Base-by-base conservation (phyloP, 2,797 vertebrate genomes). In the Smutsia temminckii region DNA sequence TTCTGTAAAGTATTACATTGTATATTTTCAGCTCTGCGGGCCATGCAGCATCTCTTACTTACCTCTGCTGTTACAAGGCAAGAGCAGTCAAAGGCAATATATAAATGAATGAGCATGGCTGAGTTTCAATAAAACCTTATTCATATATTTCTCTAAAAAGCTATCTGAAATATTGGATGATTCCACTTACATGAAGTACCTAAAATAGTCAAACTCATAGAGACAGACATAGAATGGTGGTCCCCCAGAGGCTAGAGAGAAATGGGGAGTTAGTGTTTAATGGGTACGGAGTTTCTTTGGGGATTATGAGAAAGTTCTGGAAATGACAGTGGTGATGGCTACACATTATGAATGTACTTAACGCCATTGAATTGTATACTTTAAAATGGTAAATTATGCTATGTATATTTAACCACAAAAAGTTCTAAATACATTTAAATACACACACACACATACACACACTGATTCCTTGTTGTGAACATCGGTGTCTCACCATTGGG, bases 121-220 rank as follows among this genome's bases (percentile, higher is more conserved):
- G 3, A 16, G 8, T 51, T 85, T 64, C 53, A 34, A 37, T 21
- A 49, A 94, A 53, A 40, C n/a, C 51, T 42, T 66, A 49, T 27
- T 46, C 46, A 46, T 46, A 46, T 46, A 2, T 46, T 69, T 32
- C n/a, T 8, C 8, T 63, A 34, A 74, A 32, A n/a, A 8, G 64
- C 46, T 85, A 64, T 16, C 74, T 21, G 17, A 89, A 88, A 85
- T 61, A 66, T 5, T 32, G 5, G 21, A 46, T 85, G 66, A 59
- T 23, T 72, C 32, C 34, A 77, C 32, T 29, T 79, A 64, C 1
- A 75, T 3, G 4, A 85, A 23, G 53, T 23, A 57, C 27, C 32
- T 78, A 25, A 84, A 96, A 40, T 2, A 88, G 64, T 49, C 61
- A 93, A 93, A 91, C 37, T 77, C 69, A 71, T 23, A 66, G 79